Evolutionary conservation across 2,797 vertebrate genomes (phyloP), one percentile per base, ranked within the genome.

Genomic region (Esox lucius): DNA sequence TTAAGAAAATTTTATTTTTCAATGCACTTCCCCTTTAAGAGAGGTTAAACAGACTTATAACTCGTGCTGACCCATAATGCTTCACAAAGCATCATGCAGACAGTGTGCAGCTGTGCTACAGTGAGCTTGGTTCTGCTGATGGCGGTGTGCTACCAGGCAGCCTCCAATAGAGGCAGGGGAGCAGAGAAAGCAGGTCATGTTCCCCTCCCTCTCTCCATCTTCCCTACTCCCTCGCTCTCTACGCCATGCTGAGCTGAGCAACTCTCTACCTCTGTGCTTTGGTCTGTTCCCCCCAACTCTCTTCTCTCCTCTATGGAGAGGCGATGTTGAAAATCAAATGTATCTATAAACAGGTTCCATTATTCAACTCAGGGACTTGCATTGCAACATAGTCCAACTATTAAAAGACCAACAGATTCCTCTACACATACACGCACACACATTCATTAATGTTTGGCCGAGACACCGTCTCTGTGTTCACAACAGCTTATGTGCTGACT

Each of bases 141-240:
- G 33, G 65, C 65, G 7, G 65, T 68, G 35, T n/a, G 33, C 66
- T 42, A 19, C 31, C 64, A 24, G 22, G 22, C n/a, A n/a, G 66
- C 17, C 35, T 42, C 66, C 33, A 24, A n/a, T 26, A 24, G 42
- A 13, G 68, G 42, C 22, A 28, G 22, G 24, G 68, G 68, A 70
- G 26, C 68, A 70, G 24, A 51, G 68, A 70, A 70, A 70, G 16
- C 68, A 70, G 68, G 68, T 70, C 68, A 70, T 13, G 19, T 48
- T 22, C 68, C 48, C 48, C 68, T 28, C 46, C 4, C 39, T 48
- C 15, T 22, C 24, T 15, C 64, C 11, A 19, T 66, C 64, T 42
- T 17, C 31, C 65, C 39, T 17, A 17, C 65, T 67, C 65, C 7
- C 65, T 67, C 65, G 3, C 33, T 67, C 33, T 67, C 33, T 42